Base-by-base conservation (phyloP, 1,140 invertebrate genomes). In the Scaptomyza graminum region DNA sequence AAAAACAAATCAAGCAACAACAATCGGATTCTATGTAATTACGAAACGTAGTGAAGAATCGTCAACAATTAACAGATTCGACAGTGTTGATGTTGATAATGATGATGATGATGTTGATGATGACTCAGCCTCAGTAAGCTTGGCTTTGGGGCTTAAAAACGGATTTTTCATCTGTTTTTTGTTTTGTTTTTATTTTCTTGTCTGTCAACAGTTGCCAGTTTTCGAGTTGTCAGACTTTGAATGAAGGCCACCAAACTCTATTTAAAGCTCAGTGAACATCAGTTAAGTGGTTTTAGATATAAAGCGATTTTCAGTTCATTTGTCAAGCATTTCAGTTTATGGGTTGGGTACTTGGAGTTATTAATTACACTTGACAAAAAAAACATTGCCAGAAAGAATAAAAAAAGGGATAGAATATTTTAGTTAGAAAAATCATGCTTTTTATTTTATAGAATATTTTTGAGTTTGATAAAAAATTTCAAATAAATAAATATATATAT, bases 21-120 rank as follows among this genome's bases (percentile, higher is more conserved):
- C 43, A 57, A 47, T 37, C 22, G 54, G 37, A 11, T 63, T 64
- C 82, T 50, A 62, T 88, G 82, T 87, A 88, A 87, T 87, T 87
- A 87, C 57, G 47, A 37, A 39, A 59, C 44, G 16, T 46, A 55
- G 55, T 56, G 43, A 74, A 71, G 65, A 63, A 70, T 61, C 70
- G 51, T 43, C 56, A 43, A 74, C 70, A 68, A 62, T 73, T 73
- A 73, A 68, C 15, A 49, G 57, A 44, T 73, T 69, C 52, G 12
- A n/a, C n/a, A n/a, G n/a, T 7, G 6, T 11, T 28, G 37, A 43
- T 15, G 69, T 63, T 74, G 71, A 74, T n/a, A n/a, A n/a, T 7
- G 6, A 1, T 28, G 37, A 43, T 15, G 69, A 69, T 74, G 71
- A n/a, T 7, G 6, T 11, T 28, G 37, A 43, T 15, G 69, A 69